phyloP scores from a whole-genome alignment of 2,113 vertebrate species.

The Leucopternis melanops region DNA sequence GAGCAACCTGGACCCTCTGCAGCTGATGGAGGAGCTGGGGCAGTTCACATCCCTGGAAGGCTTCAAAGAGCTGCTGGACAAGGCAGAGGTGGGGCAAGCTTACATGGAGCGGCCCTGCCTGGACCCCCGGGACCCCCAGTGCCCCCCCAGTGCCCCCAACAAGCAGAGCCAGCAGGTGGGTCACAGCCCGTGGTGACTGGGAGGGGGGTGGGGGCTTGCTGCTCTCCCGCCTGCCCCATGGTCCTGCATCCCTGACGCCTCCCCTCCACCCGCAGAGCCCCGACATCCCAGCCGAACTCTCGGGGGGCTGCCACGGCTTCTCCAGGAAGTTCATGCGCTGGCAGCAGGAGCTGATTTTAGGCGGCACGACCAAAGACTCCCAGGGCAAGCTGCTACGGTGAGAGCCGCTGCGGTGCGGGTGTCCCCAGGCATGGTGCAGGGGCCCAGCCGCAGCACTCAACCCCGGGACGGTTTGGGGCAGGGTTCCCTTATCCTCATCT shows the following conservation, averaged over 20 bases:
- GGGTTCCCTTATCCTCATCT: background rate
- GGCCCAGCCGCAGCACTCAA: background rate
- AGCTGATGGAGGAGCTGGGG: slow-evolving; percentile 92
- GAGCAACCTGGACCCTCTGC: slow-evolving; percentile 95
- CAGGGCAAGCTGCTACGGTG: slow-evolving; percentile 89
- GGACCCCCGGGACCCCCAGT: slow-evolving; percentile 85
- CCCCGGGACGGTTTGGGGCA: background rate
- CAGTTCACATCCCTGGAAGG: slow-evolving; percentile 92
- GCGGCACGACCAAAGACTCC: slow-evolving; percentile 81
- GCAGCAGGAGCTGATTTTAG: slow-evolving; percentile 96
- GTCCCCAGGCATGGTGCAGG: background rate
- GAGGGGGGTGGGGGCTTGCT: background rate
- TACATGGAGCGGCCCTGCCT: slow-evolving; percentile 95
- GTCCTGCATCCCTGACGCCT: background rate
- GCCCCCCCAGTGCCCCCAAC: slow-evolving; percentile 90
- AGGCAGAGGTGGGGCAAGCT: slow-evolving; percentile 96
- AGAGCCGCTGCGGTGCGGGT: background rate
- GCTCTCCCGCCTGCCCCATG: background rate
- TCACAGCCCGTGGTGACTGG: background rate
- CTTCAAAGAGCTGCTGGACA: slow-evolving; percentile 94
- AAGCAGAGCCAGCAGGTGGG: slow-evolving; percentile 76
- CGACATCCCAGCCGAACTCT: slow-evolving; percentile 80
- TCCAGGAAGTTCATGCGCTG: slow-evolving; percentile 98
- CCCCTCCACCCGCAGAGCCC: slow-evolving; percentile 71
- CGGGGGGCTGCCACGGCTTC: slow-evolving; percentile 93